These are phyloP conservation scores for Micoletzkya japonica DNA, from an alignment of 2,888 invertebrate species.

Conservation along the genomic window DNA sequence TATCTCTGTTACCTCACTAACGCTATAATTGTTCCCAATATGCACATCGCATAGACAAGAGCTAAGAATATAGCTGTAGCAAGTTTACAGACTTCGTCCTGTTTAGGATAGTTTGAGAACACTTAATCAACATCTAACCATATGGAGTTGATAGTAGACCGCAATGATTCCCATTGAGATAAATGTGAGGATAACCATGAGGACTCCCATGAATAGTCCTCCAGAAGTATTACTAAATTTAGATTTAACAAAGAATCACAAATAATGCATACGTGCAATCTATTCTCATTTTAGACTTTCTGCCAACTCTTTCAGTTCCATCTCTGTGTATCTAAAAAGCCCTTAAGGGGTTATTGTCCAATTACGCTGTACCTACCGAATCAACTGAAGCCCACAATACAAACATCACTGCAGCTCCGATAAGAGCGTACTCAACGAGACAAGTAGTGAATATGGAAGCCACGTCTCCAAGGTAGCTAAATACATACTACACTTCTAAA, in stretches of 20 bases:
- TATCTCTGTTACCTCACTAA: slow-evolving; percentile 6
- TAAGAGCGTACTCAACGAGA: slow-evolving; percentile 57
- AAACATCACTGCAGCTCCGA: slow-evolving; percentile 62
- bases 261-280: slow-evolving; percentile 52
- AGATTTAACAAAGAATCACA: neutral
- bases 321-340: neutral
- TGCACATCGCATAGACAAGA: slow-evolving; percentile 7
- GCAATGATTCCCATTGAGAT: slow-evolving; percentile 61
- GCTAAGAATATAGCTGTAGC: slow-evolving; percentile 10
- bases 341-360: neutral
- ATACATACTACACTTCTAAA: too few relatives aligned
- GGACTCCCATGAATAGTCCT: slow-evolving; percentile 59
- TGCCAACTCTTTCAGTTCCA: slow-evolving; percentile 31
- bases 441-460: slow-evolving; percentile 61
- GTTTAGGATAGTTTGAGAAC: neutral
- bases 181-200: slow-evolving; percentile 56
- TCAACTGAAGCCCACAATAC: slow-evolving; percentile 59
- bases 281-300: slow-evolving; percentile 54
- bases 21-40: neutral
- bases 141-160: slow-evolving; percentile 46
- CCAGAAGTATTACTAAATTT: slow-evolving; percentile 51
- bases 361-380: slow-evolving; percentile 14
- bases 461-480: slow-evolving; percentile 56
- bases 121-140: neutral
- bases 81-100: slow-evolving; percentile 6